Percentiles rank a stretch among this genome's conserved stretches.
Conservation (phyloP, 2,113 vertebrate genomes). For the Chiloscyllium plagiosum region DNA sequence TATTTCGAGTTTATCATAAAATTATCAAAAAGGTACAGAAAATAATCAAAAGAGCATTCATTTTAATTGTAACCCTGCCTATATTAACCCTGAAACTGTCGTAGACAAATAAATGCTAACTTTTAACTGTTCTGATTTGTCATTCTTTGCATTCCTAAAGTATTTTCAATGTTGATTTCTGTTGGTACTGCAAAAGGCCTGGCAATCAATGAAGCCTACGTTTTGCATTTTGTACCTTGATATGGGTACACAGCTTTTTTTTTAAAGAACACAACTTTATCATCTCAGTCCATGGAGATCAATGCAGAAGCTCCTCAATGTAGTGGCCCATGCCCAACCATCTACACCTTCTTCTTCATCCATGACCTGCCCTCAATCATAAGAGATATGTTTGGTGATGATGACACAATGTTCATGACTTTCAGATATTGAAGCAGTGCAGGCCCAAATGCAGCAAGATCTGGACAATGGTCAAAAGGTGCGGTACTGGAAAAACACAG, state of each 20-base stretch:
- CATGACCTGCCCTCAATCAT: too few species aligned
- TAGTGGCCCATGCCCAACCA: too few species aligned
- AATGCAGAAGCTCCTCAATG: too few species aligned
- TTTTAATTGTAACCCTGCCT: not conserved
- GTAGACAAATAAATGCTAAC: not conserved
- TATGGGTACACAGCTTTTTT: not conserved
- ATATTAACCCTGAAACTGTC: not conserved
- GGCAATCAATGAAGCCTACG: not conserved
- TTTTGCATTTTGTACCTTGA: not conserved
- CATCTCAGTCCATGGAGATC: too few species aligned
- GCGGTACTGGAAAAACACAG: too few species aligned
- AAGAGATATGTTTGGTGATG: too few species aligned
- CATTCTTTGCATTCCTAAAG: not conserved
- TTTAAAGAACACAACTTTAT: not conserved
- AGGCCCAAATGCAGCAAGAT: too few species aligned
- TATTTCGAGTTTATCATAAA: not conserved
- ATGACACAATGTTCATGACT: too few species aligned
- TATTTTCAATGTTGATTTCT: not conserved
- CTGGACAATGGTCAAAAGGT: too few species aligned
- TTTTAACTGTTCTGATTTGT: not conserved
- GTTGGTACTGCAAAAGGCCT: not conserved
- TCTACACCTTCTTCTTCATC: too few species aligned
- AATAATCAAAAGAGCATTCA: not conserved
- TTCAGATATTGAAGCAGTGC: too few species aligned
- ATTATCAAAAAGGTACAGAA: not conserved